A percentile compares a stretch with the other conserved stretches of the same genome.
These are phyloP conservation scores for Gobius niger DNA, from an alignment of 2,113 vertebrate species.

Conservation along the genomic window DNA sequence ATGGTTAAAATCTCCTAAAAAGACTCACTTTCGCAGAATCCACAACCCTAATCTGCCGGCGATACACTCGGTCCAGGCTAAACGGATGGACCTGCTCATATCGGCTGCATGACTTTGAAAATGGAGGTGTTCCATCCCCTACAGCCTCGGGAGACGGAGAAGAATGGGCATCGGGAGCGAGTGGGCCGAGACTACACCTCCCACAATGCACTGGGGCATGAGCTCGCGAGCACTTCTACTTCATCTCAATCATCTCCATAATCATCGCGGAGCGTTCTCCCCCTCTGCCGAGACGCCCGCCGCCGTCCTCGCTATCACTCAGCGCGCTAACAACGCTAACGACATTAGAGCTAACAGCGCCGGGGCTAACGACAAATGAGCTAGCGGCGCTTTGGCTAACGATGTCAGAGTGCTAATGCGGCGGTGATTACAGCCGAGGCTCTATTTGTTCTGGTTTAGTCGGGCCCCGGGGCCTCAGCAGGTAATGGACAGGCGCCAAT, in stretches of 20 bases:
- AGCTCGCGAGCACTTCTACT: not conserved
- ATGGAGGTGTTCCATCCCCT: too few relatives aligned
- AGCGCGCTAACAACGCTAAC: not conserved
- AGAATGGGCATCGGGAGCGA: not conserved
- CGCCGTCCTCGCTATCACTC: not conserved
- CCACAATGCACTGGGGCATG: not conserved
- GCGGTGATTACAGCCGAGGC: not conserved
- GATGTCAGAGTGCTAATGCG: not conserved
- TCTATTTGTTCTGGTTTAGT: not conserved
- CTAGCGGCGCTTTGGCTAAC: constrained; percentile 1
- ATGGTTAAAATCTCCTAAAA: too few relatives aligned
- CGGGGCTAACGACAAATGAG: not conserved
- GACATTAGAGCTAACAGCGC: not conserved
- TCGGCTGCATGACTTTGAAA: too few relatives aligned
- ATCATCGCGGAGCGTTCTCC: not conserved
- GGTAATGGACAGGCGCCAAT: not conserved
- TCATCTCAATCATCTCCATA: not conserved
- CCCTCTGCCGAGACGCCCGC: not conserved
- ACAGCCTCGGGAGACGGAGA: not conserved
- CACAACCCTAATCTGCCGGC: too few relatives aligned
- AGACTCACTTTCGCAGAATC: too few relatives aligned
- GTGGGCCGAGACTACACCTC: not conserved
- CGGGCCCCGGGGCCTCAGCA: constrained; percentile 1
- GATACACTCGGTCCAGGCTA: too few relatives aligned
- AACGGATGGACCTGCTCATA: too few relatives aligned